A percentile compares a stretch with the other conserved stretches of the same genome.
phyloP scores from a whole-genome alignment of 2,113 vertebrate genomes.

The Castor canadensis region DNA sequence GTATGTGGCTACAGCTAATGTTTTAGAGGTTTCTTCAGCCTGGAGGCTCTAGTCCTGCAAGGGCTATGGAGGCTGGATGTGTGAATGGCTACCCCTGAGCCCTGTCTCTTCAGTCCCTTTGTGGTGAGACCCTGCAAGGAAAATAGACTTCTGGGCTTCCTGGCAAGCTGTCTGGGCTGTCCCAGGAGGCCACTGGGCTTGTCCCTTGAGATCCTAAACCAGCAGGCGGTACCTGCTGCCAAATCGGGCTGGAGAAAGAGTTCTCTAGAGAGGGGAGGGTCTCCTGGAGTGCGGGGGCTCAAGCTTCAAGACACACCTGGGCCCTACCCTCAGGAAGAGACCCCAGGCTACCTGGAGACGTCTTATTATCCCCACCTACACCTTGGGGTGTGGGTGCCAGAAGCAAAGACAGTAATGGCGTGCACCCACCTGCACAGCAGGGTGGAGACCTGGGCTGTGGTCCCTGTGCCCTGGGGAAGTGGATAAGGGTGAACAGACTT shows the following conservation, averaged over 20 bases:
- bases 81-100: not conserved
- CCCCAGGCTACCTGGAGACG: constrained; percentile 1
- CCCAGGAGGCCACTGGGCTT: not conserved
- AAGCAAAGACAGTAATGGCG: not conserved
- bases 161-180: not conserved
- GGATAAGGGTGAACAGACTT: not conserved
- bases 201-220: not conserved
- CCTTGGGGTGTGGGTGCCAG: not conserved
- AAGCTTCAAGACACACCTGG: not conserved
- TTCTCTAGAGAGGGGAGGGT: not conserved
- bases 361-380: constrained; percentile 29
- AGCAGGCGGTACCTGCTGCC: not conserved
- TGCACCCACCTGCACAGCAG: not conserved
- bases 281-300: not conserved
- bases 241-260: not conserved
- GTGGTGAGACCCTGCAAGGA: not conserved
- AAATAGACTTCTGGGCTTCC: not conserved
- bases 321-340: not conserved
- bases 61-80: not conserved
- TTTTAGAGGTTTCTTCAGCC: not conserved
- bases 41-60: not conserved
- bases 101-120: not conserved
- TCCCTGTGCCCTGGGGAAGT: not conserved
- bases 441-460: not conserved
- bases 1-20: not conserved